Evolutionary conservation across 2,888 invertebrate genomes (phyloP).

Genomic region (Ormyrus nitidulus): DNA sequence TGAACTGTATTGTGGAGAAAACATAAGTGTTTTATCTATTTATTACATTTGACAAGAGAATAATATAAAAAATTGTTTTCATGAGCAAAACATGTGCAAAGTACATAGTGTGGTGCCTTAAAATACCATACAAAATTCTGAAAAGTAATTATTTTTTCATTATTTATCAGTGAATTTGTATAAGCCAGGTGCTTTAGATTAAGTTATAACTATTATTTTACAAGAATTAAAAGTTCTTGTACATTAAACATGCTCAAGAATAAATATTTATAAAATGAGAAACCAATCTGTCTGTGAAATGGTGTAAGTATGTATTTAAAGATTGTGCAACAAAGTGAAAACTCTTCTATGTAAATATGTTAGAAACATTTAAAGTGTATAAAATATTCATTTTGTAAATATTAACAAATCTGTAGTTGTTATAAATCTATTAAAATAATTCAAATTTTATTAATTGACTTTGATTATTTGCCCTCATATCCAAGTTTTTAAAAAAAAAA

Average conservation of each 20-base stretch:
- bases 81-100: slow-evolving; percentile 39
- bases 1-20: neutral
- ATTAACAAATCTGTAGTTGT: slow-evolving; percentile 42
- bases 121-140: slow-evolving; percentile 41
- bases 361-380: slow-evolving; percentile 41
- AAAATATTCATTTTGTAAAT: slow-evolving; percentile 50
- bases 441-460: slow-evolving; percentile 32
- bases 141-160: slow-evolving; percentile 20
- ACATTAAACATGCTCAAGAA: slow-evolving; percentile 5
- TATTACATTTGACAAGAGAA: slow-evolving; percentile 27
- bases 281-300: slow-evolving; percentile 28
- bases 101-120: slow-evolving; percentile 52
- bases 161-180: slow-evolving; percentile 23
- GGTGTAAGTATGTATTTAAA: slow-evolving; percentile 40
- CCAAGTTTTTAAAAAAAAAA: neutral
- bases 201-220: neutral
- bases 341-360: slow-evolving; percentile 44
- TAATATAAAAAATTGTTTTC: slow-evolving; percentile 17
- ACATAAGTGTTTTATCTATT: slow-evolving; percentile 14
- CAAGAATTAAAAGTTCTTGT: slow-evolving; percentile 16
- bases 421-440: slow-evolving; percentile 53
- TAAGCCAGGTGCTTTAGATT: slow-evolving; percentile 41
- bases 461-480: neutral
- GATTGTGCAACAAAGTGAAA: slow-evolving; percentile 24
- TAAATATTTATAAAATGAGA: slow-evolving; percentile 24